These are phyloP conservation scores for Pycnomerus fuliginosus DNA, from an alignment of 2,888 invertebrate species.

Conservation along the genomic window DNA sequence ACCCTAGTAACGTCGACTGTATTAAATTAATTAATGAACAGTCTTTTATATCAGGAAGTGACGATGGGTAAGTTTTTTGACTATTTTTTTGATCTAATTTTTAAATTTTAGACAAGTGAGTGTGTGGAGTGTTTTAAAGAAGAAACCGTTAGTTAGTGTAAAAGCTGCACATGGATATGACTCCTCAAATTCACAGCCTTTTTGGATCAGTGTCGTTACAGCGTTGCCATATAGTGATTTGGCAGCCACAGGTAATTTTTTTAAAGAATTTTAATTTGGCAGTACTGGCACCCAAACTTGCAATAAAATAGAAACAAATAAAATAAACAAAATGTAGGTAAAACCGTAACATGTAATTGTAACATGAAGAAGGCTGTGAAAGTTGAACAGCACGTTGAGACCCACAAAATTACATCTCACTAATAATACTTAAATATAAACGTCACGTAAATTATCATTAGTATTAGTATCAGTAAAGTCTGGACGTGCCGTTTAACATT, in stretches of 20 bases:
- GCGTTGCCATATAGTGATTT: conserved; percentile 84
- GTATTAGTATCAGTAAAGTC: no score
- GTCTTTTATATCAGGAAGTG: conserved; percentile 88
- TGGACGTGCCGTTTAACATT: no score
- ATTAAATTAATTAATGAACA: conserved; percentile 91
- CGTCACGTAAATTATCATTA: no score
- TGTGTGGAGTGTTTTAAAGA: conserved; percentile 81
- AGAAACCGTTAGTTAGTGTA: conserved; percentile 76
- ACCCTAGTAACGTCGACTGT: conserved; percentile 79
- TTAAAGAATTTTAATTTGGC: no score
- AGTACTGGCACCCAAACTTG: no score
- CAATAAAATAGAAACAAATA: no score
- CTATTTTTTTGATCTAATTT: conserved; percentile 10
- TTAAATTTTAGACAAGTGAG: conserved; percentile 67
- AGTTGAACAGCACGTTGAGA: no score
- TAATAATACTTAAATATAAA: no score
- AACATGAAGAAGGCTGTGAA: no score
- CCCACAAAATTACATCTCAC: no score
- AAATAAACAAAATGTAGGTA: no score
- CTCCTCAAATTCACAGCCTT: conserved; percentile 63
- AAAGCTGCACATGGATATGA: conserved; percentile 73
- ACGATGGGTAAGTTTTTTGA: conserved; percentile 76
- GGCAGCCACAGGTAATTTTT: conserved; percentile 80
- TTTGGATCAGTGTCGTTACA: conserved; percentile 86
- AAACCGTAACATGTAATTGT: no score